Evolutionary conservation across 2,888 invertebrate species (phyloP), one percentile per base, ranked within the genome.

Genomic region (Oxyteleia sp.): DNA sequence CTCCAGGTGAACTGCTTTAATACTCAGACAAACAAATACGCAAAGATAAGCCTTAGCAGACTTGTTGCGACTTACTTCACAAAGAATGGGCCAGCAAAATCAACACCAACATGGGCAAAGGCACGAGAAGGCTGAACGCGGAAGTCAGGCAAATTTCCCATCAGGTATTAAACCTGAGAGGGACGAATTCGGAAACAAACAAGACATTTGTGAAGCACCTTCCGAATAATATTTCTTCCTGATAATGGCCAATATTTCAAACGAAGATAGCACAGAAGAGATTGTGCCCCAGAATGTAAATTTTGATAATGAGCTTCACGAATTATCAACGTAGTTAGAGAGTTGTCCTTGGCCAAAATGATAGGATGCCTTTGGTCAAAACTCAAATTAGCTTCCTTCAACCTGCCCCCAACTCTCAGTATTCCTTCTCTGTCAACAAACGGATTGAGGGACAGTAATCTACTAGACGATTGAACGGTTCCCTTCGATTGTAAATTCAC

Each of bases 171-270:
- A 5, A 20, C 8, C 16, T 18, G 47, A 7, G 15, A 16, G 10
- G 47, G 20, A 32, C 32, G 10, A 3, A 15, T 1, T 29, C 26
- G 4, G 16, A 26, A 55, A n/a, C 55, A 32, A 13, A 26, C 13
- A 55, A 55, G 26, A 11, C 29, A 29, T 18, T 18, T 32, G 35
- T 13, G 35, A 3, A 59, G 18, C 4, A 59, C 41, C 10, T 38
- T 41, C 16, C 59, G 35, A 13, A 59, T 16, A 11, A 7, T 57
- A 57, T 11, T 32, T 15, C 35, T 26, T 32, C 29, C 57, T 3
- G 29, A 35, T 13, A 57, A 35, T 29, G 18, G 5, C 59, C 59
- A 59, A 38, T 38, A 59, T 38, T 38, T 38, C 41, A 16, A 8
- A 10, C 41, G 35, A 7, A 59, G 11, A 4, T 38, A 18, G 13